Evolutionary conservation across 2,797 vertebrate species (phyloP).

Genomic region (Clarias pachynema): DNA sequence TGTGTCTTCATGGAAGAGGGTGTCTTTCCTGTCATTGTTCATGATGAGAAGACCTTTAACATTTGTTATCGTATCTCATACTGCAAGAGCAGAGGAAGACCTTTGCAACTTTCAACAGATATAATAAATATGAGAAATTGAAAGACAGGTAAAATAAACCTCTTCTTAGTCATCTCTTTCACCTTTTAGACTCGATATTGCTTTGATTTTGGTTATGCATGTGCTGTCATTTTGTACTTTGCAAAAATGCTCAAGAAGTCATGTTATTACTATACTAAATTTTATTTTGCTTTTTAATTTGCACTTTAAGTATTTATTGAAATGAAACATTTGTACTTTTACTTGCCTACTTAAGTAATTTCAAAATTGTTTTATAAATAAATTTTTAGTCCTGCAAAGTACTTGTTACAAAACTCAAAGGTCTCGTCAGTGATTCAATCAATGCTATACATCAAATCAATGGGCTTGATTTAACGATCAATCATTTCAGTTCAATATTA

Average conservation of each 20-base stretch:
- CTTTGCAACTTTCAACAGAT: not conserved
- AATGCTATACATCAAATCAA: not conserved
- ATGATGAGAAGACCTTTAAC: slow-evolving; percentile 26
- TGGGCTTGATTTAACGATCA: not conserved
- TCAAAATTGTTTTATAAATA: too few species aligned
- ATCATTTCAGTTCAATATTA: not conserved
- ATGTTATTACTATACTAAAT: not conserved
- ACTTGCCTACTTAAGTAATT: not conserved
- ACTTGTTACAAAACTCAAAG: not conserved
- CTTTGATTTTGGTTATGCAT: not conserved
- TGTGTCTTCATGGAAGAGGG: not conserved
- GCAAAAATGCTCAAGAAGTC: not conserved
- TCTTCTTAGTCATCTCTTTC: not conserved
- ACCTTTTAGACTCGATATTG: not conserved
- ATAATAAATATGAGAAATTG: not conserved
- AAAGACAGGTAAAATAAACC: not conserved
- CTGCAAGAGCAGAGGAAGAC: not conserved
- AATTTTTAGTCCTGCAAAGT: not conserved
- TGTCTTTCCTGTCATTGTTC: slow-evolving; percentile 43
- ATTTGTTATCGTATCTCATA: slow-evolving; percentile 13
- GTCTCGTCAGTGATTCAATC: not conserved
- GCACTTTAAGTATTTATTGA: not conserved
- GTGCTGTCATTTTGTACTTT: not conserved
- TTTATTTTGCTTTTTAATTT: not conserved
- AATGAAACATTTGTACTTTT: not conserved